phyloP scores from a whole-genome alignment of 2,888 invertebrate species.

The Chaetogeoica ovagalla region DNA sequence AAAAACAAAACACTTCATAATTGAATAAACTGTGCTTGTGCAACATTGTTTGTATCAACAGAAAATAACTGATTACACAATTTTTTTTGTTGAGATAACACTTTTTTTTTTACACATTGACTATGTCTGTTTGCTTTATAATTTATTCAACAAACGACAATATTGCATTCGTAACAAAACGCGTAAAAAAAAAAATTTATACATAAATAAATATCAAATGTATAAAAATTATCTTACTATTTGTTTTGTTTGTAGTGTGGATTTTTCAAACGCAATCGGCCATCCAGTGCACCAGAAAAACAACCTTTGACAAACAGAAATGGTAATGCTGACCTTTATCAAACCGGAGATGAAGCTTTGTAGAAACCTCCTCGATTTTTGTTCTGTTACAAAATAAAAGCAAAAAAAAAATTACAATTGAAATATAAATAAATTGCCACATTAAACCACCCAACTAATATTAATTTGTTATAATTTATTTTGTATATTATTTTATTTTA shows the following conservation, averaged over 20 bases:
- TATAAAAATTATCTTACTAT: conserved; percentile 16
- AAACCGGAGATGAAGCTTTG: conserved; percentile 69
- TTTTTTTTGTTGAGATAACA: no score
- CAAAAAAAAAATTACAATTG: conserved; percentile 21
- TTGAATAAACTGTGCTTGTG: neutral
- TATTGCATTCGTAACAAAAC: no score
- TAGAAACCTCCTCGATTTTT: conserved; percentile 45
- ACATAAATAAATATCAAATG: no score
- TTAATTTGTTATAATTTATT: conserved; percentile 52
- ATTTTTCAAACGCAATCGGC: conserved; percentile 90
- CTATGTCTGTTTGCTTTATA: no score
- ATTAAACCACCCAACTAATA: conserved; percentile 52
- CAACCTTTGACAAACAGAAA: conserved; percentile 77
- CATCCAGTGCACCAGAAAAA: conserved; percentile 77
- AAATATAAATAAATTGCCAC: conserved; percentile 29
- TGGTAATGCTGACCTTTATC: conserved; percentile 63
- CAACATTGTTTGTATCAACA: neutral
- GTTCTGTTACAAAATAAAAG: conserved; percentile 6
- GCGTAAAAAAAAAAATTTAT: neutral
- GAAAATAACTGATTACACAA: neutral
- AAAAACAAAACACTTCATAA: neutral
- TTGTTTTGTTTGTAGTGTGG: conserved; percentile 70
- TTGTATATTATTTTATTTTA: conserved; percentile 47
- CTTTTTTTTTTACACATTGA: no score
- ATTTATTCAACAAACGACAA: no score